Conservation (phyloP, 1,140 invertebrate genomes). For the Drosophila neocordata region DNA sequence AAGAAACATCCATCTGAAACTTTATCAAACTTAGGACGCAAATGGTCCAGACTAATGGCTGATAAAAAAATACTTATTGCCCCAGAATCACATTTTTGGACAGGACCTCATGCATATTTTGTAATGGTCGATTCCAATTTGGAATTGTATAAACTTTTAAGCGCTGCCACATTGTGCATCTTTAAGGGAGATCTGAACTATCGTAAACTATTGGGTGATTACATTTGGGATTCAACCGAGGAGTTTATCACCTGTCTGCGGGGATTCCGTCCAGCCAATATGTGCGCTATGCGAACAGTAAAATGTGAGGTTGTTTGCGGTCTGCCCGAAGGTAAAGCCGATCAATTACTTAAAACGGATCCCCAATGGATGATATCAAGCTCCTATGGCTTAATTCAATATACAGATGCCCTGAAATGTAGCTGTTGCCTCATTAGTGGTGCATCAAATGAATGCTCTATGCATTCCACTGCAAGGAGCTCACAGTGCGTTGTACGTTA, state of each 20-base stretch:
- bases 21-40: constrained; percentile 82
- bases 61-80: constrained; percentile 82
- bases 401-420: constrained; percentile 66
- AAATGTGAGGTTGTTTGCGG: constrained; percentile 96
- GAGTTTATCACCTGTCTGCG: constrained; percentile 88
- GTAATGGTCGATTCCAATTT: constrained; percentile 89
- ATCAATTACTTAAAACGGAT: constrained; percentile 85
- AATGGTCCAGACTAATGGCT: constrained; percentile 84
- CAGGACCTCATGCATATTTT: constrained; percentile 89
- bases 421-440: constrained; percentile 19
- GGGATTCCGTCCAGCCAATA: constrained; percentile 92
- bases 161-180: constrained; percentile 88
- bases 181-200: constrained; percentile 99
- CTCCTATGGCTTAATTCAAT: constrained; percentile 88
- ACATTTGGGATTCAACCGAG: constrained; percentile 90
- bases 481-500: background rate
- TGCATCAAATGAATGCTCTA: background rate
- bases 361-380: constrained; percentile 94
- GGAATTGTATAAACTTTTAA: constrained; percentile 89
- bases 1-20: constrained; percentile 63
- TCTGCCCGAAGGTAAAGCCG: constrained; percentile 86
- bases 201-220: constrained; percentile 95
- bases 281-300: constrained; percentile 92
- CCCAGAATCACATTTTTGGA: constrained; percentile 91
- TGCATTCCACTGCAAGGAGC: background rate